These are phyloP conservation scores for Drosophila lacicola DNA, from an alignment of 2,888 invertebrate species.

Conservation along the genomic window DNA sequence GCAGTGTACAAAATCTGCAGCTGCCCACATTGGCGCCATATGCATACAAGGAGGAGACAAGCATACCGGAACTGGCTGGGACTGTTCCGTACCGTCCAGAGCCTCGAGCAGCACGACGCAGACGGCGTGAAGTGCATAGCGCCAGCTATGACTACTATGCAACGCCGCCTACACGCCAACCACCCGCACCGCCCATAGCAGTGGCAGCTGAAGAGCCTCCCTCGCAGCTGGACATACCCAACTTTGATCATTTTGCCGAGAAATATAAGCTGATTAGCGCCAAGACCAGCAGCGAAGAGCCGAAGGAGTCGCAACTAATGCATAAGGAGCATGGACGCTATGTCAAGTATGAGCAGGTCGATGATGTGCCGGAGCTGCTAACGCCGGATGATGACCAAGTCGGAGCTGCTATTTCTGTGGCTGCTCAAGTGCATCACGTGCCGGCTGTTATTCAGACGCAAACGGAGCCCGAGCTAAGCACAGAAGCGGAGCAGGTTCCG, in stretches of 20 bases:
- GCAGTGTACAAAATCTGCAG: conserved; percentile 66
- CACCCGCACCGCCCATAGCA: conserved; percentile 59
- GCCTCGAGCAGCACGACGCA: conserved; percentile 28
- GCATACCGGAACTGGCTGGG: conserved; percentile 30
- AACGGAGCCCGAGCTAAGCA: background rate
- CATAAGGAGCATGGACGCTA: conserved; percentile 65
- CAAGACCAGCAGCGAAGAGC: conserved; percentile 20
- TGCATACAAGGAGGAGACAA: conserved; percentile 19
- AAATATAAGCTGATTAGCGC: conserved; percentile 63
- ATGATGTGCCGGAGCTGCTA: conserved; percentile 70
- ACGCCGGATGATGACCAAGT: conserved; percentile 63
- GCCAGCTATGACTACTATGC: conserved; percentile 46
- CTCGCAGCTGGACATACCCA: conserved; percentile 57
- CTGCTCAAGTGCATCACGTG: conserved; percentile 60
- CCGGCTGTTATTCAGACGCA: background rate
- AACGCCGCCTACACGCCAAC: conserved; percentile 64
- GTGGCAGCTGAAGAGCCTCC: conserved; percentile 1
- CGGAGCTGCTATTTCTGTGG: conserved; percentile 59
- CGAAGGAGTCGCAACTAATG: conserved; percentile 9
- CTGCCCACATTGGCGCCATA: conserved; percentile 22
- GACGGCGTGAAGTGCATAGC: conserved; percentile 57
- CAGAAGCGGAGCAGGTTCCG: background rate
- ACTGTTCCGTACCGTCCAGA: conserved; percentile 34
- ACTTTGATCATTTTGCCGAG: conserved; percentile 70
- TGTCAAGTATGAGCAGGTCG: conserved; percentile 77